Base-by-base conservation (phyloP, 2,113 vertebrate species). In the Cephalopholis sonnerati region DNA sequence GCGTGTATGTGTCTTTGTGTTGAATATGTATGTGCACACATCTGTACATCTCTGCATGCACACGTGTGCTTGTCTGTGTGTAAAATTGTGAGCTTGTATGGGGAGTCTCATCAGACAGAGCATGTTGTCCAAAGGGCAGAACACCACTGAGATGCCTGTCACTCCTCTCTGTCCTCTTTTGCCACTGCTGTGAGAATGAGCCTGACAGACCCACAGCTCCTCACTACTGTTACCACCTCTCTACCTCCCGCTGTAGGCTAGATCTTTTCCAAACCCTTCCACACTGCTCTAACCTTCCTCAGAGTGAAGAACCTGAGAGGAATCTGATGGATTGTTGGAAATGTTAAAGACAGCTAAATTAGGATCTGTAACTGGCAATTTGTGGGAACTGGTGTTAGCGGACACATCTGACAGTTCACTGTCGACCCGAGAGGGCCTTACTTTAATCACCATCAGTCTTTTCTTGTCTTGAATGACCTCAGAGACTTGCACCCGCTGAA, bases 311-410 rank as follows among this genome's bases (percentile, higher is more conserved):
- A 27, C 27, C 44, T 27, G 7, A 53, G 20, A 55, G 53, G 29
- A 61, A 82, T 61, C 32, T 80, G 74, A 88, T 73, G 74, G 64
- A 58, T 67, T 57, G 75, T 20, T 57, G 79, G 85, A 81, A 83
- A 85, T 79, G 85, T 71, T 86, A 81, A 81, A 89, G 89, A 89
- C 88, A 87, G 84, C 74, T 83, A 89, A 85, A 89, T 91, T 84
- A 91, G 88, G 87, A 81, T 84, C 91, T 87, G 88, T 89, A 84
- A 76, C 90, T 77, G 54, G 68, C 68, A 83, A 87, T 87, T 90
- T 86, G 75, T 65, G 51, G 61, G 25, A 79, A 41, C 46, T 61
- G 54, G 77, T 74, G 84, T 71, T 51, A 68, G 68, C 51, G 66
- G 89, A 89, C 79, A 87, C 59, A 69, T 79, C 85, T 82, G 89